Percentiles rank a stretch among this genome's conserved stretches.
These are phyloP conservation scores for Drosophila colorata DNA, from an alignment of 2,888 invertebrate genomes.

Conservation along the genomic window DNA sequence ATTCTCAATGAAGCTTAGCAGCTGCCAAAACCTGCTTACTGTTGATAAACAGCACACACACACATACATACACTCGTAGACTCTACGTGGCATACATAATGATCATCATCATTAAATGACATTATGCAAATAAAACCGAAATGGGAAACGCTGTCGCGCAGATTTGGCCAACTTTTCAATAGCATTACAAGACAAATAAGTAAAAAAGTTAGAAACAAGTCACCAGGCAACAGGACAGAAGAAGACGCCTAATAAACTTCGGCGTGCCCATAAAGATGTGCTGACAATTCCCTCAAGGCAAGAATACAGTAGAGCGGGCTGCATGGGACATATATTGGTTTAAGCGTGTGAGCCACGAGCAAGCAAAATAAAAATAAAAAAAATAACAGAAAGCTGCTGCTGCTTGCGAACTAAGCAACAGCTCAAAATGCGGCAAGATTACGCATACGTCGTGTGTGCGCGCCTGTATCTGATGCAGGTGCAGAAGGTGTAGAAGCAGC, in stretches of 20 bases:
- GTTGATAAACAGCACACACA: constrained; percentile 19
- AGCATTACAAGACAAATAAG: constrained; percentile 19
- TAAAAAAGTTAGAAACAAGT: constrained; percentile 24
- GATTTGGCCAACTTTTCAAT: constrained; percentile 67
- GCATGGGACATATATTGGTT: constrained; percentile 22
- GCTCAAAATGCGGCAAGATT: constrained; percentile 60
- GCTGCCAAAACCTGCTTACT: constrained; percentile 25
- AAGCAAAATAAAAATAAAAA: background rate
- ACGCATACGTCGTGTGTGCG: constrained; percentile 65
- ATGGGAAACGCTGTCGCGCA: constrained; percentile 47
- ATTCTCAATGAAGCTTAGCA: constrained; percentile 29
- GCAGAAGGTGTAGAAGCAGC: background rate
- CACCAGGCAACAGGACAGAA: constrained; percentile 17
- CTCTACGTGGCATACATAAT: constrained; percentile 49
- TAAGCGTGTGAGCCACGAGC: constrained; percentile 47
- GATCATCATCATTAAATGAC: constrained; percentile 75
- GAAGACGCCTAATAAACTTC: constrained; percentile 70
- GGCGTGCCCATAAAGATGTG: constrained; percentile 66
- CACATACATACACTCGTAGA: background rate
- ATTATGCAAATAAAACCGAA: constrained; percentile 73
- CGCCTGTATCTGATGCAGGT: background rate
- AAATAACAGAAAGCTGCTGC: constrained; percentile 20
- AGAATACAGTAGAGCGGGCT: background rate
- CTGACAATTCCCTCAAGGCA: constrained; percentile 71
- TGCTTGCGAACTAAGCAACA: constrained; percentile 3